Evolutionary conservation across 2,888 invertebrate species (phyloP), one percentile per base, ranked within the genome.

Genomic region (Machimus rusticus): DNA sequence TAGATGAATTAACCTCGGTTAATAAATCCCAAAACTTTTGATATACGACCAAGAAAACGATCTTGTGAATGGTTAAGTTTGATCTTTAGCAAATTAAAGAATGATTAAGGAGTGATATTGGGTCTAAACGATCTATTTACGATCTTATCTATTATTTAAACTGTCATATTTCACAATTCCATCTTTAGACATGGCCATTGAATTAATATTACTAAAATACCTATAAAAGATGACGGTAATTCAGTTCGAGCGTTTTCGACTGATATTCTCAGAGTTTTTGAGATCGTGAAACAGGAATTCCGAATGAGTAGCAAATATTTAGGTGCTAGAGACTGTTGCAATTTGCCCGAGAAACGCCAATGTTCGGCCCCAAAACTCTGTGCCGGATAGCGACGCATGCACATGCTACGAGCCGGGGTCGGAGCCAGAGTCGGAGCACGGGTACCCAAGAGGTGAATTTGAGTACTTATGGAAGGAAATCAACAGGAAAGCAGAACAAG

Each of bases 401-500:
- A 66, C 9, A 66, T 14, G 66, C 12, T 12, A 66, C 12, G 19
- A 46, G 12, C 43, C 51, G 12, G n/a, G n/a, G n/a, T n/a, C 3
- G 51, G 51, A 51, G 74, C 74, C 12, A 2, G 0, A 39, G 46
- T 5, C 34, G 34, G 6, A n/a, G 46, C 46, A 16, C 46, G 46
- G 46, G 46, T 51, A 28, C 34, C 34, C 76, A 5, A 9, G 76
- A 82, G n/a, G 31, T 66, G 34, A 37, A 23, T 74, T 16, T 28
- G 16, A 78, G 28, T 82, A 82, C 66, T 82, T 82, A 82, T 82
- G 82, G 57, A 66, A 57, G 66, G 82, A 57, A 82, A 39, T 82
- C 82, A 37, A 82, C 82, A 82, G 82, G 57, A 51, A 82, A 66
- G 82, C 57, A 51, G 37, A 57, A 57, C 82, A 82, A 82, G 82